A percentile compares a stretch with the other conserved stretches of the same genome.
phyloP scores from a whole-genome alignment of 1,140 invertebrate genomes.

The Pseudomyrmex gracilis region DNA sequence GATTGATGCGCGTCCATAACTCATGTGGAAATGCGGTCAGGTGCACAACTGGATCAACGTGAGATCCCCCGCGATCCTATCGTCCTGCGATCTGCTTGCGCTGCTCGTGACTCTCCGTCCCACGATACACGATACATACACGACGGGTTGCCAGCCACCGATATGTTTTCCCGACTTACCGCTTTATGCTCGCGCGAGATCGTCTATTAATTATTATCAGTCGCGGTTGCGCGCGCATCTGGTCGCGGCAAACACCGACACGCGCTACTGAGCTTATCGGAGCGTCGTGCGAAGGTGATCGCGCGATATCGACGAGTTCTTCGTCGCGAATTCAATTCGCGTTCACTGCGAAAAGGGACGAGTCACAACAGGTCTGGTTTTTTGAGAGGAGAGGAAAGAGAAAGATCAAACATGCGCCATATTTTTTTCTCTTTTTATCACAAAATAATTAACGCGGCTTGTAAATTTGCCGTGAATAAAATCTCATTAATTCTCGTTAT shows the following conservation, averaged over 20 bases:
- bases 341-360: background rate
- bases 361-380: background rate
- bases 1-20: constrained; percentile 78
- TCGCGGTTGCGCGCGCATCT: background rate
- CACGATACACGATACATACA: constrained; percentile 69
- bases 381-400: too few relatives aligned
- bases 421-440: background rate
- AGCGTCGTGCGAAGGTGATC: constrained; percentile 1
- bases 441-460: constrained; percentile 11
- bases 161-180: constrained; percentile 29
- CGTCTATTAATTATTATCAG: constrained; percentile 55
- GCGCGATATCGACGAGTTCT: background rate
- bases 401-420: constrained; percentile 14
- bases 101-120: constrained; percentile 72
- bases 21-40: constrained; percentile 82
- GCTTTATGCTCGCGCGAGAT: constrained; percentile 27
- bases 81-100: constrained; percentile 69
- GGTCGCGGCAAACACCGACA: constrained; percentile 32
- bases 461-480: constrained; percentile 1
- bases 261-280: constrained; percentile 34
- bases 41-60: constrained; percentile 82
- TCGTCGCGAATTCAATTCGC: background rate
- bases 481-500: background rate
- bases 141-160: constrained; percentile 66
- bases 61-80: constrained; percentile 75